Base-by-base conservation (phyloP, 2,888 invertebrate species). In the Trissoscelio sp. region DNA sequence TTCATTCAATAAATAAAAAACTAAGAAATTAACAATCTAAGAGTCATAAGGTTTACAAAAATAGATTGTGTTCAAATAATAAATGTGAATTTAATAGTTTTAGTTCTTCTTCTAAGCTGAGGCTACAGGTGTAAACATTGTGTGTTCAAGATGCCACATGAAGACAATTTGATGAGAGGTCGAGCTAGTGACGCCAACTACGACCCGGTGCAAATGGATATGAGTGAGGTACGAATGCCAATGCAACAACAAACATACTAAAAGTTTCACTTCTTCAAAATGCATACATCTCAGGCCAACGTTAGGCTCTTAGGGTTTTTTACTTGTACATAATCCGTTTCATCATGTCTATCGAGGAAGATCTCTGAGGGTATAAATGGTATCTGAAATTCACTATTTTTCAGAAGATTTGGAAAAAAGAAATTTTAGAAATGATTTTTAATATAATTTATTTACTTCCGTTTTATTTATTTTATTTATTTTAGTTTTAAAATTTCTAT, bases 131-230 rank as follows among this genome's bases (percentile, higher is more conserved):
- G 31, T 57, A 51, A 60, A 51, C 37, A 51, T 75, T 75, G 14
- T 62, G 31, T 62, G 6, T 86, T 84, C 16, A 81, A 88, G 88
- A 87, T 87, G 85, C 82, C 84, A 62, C 82, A 84, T 58, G 85
- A 83, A 53, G 82, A 80, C 37, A 55, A 64, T n/a, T 14, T 48
- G 14, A 9, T 22, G 11, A 28, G 58, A 44, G 70, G 81, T 44
- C 70, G 78, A 51, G 78, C 93, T 51, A 93, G 93, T 78, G 95
- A 95, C 89, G 94, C 93, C 78, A 95, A 95, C 91, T 95, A 95
- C 88, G 95, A 95, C 86, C 94, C 95, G 85, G 95, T 95, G 82
- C 95, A 95, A 90, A 96, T 96, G 95, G 95, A 96, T 86, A 93
- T 95, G 93, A 96, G 95, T 92, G 94, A 94, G 94, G 95, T 94